Percentiles rank a stretch among this genome's conserved stretches.
phyloP scores from a whole-genome alignment of 1,140 invertebrate genomes.

The Heterodera schachtii region DNA sequence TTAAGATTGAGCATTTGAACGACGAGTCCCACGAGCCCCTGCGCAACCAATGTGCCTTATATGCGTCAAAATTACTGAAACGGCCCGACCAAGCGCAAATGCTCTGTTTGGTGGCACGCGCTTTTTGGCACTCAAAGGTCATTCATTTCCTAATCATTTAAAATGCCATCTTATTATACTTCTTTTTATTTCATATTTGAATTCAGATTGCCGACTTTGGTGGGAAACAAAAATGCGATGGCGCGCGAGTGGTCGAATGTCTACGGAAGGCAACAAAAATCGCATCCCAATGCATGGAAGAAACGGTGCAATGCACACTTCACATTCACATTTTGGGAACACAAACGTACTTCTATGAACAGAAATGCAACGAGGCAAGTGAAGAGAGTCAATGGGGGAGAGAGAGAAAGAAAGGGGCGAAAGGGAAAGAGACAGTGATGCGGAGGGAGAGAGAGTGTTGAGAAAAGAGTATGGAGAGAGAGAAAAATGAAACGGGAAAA shows the following conservation, averaged over 20 bases:
- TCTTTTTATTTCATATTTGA: background rate
- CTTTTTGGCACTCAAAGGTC: slow-evolving; percentile 88
- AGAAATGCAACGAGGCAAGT: slow-evolving; percentile 80
- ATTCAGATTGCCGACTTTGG: slow-evolving; percentile 45
- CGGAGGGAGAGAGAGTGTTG: background rate
- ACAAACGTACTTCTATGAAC: slow-evolving; percentile 90
- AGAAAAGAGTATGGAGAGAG: background rate
- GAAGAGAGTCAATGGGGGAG: background rate
- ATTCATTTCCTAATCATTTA: slow-evolving; percentile 31
- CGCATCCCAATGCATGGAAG: slow-evolving; percentile 90
- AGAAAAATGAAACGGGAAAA: background rate
- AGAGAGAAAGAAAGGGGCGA: background rate
- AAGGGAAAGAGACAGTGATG: background rate
- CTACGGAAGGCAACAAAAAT: slow-evolving; percentile 92
- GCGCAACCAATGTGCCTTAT: slow-evolving; percentile 75
- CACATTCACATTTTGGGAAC: slow-evolving; percentile 91
- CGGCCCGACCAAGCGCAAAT: slow-evolving; percentile 94
- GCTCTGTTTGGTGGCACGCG: slow-evolving; percentile 87
- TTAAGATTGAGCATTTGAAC: slow-evolving; percentile 75
- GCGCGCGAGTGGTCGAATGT: slow-evolving; percentile 87
- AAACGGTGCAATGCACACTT: slow-evolving; percentile 90
- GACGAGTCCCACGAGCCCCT: slow-evolving; percentile 97
- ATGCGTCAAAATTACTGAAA: slow-evolving; percentile 84
- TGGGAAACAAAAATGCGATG: slow-evolving; percentile 75
- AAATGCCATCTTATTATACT: no score